A percentile compares a stretch with the other conserved stretches of the same genome.
These are phyloP conservation scores for Mythimna vitellina DNA, from an alignment of 2,888 invertebrate genomes.

Conservation along the genomic window DNA sequence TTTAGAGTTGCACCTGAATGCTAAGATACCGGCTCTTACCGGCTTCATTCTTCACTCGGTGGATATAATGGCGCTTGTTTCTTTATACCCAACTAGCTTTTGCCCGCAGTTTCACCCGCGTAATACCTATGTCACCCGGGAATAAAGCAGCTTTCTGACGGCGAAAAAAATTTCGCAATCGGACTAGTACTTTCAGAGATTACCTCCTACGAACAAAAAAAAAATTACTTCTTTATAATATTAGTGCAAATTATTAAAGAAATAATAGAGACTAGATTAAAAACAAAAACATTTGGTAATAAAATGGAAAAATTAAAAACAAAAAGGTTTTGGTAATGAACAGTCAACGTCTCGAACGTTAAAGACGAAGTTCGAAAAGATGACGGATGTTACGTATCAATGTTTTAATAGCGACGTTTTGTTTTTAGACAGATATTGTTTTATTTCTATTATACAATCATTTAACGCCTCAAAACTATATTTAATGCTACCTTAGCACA, in stretches of 20 bases:
- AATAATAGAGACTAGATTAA: background rate
- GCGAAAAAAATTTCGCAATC: too few species aligned
- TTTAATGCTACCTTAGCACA: background rate
- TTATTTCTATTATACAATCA: slow-evolving; percentile 5
- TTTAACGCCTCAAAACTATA: background rate
- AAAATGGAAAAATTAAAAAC: background rate
- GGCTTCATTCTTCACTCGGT: slow-evolving; percentile 13
- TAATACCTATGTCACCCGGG: too few species aligned
- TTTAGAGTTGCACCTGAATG: slow-evolving; percentile 34
- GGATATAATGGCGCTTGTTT: slow-evolving; percentile 14
- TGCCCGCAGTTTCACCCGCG: too few species aligned
- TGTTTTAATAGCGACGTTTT: background rate
- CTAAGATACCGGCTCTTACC: slow-evolving; percentile 17
- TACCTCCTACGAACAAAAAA: too few species aligned
- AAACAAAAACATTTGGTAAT: too few species aligned
- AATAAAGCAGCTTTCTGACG: too few species aligned
- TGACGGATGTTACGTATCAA: background rate
- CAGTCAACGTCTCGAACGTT: background rate
- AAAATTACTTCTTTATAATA: too few species aligned
- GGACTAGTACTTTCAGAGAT: too few species aligned
- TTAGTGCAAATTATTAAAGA: background rate
- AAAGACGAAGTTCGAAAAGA: background rate
- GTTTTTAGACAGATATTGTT: background rate
- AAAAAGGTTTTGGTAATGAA: background rate
- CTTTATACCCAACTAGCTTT: background rate